Evolutionary conservation across 2,888 invertebrate species (phyloP), one percentile per base, ranked within the genome.

Genomic region (Phortica okadai): DNA sequence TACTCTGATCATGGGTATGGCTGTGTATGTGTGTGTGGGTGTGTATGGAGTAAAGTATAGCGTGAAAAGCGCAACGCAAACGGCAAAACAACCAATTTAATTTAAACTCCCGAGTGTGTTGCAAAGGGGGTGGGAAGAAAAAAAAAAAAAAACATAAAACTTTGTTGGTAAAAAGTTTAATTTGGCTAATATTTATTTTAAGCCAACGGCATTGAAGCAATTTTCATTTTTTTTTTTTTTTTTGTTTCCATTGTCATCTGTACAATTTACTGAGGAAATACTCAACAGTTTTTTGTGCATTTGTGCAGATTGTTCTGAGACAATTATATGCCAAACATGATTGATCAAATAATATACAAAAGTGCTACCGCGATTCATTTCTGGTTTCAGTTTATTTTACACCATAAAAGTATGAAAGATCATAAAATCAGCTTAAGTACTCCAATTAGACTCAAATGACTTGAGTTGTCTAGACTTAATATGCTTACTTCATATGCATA

Each of bases 31-130:
- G 59, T 21, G n/a, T 56, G 56, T n/a, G 10, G 62, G 33, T 62
- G 25, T 25, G 62, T 16, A 25, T 70, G 70, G 70, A 62, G 21
- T 14, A 16, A 56, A 33, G 33, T 33, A 56, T 16, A 62, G 21
- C 62, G 62, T 16, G 42, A 58, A 73, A 44, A 59, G 59, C 58
- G 59, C 58, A 58, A 21, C 73, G 58, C 33, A 72, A 6, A 44
- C 14, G 85, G 85, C 83, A 85, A 89, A 89, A 84, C 84, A 86
- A 88, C 87, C 89, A 89, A 89, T 89, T 89, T 89, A 87, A 90
- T 89, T 89, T 89, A 82, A 84, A 84, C 82, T 86, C 83, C 88
- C 90, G 80, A 81, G 79, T 83, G 89, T 82, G 82, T 67, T 58
- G 62, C 33, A 45, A 72, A 56, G 73, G 50, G n/a, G n/a, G 70